Base-by-base conservation (phyloP, 1,140 invertebrate genomes). In the Drosophila gunungcola region DNA sequence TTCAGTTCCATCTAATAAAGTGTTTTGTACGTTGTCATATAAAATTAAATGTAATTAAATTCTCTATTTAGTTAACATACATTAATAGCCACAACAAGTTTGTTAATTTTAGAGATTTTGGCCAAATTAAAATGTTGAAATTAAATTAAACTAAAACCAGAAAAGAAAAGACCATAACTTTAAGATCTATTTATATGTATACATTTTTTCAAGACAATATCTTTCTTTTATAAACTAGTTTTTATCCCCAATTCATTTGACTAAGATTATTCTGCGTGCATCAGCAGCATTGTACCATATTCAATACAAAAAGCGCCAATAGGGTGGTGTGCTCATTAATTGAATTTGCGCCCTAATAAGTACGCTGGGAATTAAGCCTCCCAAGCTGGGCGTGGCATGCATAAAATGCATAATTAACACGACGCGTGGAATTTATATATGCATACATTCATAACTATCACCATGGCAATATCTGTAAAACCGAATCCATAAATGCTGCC, bases 311-410 rank as follows among this genome's bases (percentile, higher is more conserved):
- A 67, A 67, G 21, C 43, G 36, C 27, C 16, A 51, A 42, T 49
- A 36, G 63, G 41, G 13, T 56, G 73, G 29, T 62, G 64, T 43
- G 68, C 78, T 86, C 68, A 78, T 86, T 86, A 85, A 85, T 81
- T 86, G 82, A 81, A 85, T 85, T 86, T 67, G 58, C 68, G 73
- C 78, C 53, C 73, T 86, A 86, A 85, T 86, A 86, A 78, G 52
- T 65, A 57, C 77, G 39, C 48, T 54, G 43, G 70, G 70, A 67
- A 64, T 21, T 36, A 34, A 45, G 45, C 36, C 51, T 21, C 10
- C 10, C 10, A 12, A 55, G 41, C 13, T 42, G 73, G 51, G 43
- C 53, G 48, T 73, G 56, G 46, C 55, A 46, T 21, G 34, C 49
- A 42, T 21, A 27, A 70, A 70, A 41, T 70, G 67, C 67, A 69